phyloP scores from a whole-genome alignment of 1,140 invertebrate genomes.

The Pygmarrhopalites habei region DNA sequence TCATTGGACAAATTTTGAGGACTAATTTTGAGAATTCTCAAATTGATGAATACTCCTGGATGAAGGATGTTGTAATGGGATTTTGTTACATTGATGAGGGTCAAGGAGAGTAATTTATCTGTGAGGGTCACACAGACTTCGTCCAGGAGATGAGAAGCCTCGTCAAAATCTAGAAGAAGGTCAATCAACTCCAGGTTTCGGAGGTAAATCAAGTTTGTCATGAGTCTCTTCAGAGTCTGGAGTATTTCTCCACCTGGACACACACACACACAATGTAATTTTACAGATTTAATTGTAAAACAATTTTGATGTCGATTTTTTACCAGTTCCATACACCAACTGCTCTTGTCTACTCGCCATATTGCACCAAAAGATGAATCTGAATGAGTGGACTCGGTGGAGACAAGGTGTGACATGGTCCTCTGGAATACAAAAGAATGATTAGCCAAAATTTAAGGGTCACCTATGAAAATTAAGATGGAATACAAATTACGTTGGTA shows the following conservation, averaged over 20 bases:
- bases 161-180: constrained; percentile 61
- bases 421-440: too few species aligned
- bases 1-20: constrained; percentile 76
- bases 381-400: constrained; percentile 53
- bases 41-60: constrained; percentile 66
- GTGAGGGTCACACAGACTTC: constrained; percentile 61
- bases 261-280: constrained; percentile 44
- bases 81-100: constrained; percentile 68
- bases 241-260: constrained; percentile 54
- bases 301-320: constrained; percentile 31
- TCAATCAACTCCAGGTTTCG: constrained; percentile 63
- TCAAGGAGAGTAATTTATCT: constrained; percentile 56
- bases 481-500: constrained; percentile 22
- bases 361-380: constrained; percentile 74
- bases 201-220: constrained; percentile 59
- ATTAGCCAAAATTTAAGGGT: too few species aligned
- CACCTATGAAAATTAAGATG: constrained; percentile 35
- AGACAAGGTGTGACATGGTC: constrained; percentile 31
- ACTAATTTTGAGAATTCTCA: constrained; percentile 48
- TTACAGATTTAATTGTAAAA: constrained; percentile 65
- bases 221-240: constrained; percentile 60
- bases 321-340: constrained; percentile 50
- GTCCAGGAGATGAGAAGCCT: constrained; percentile 64
- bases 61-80: constrained; percentile 66
- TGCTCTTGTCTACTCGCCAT: constrained; percentile 54